A percentile compares a stretch with the other conserved stretches of the same genome.
Evolutionary conservation across 1,140 invertebrate genomes (phyloP).

Genomic region (Trachymyrmex cornetzi): DNA sequence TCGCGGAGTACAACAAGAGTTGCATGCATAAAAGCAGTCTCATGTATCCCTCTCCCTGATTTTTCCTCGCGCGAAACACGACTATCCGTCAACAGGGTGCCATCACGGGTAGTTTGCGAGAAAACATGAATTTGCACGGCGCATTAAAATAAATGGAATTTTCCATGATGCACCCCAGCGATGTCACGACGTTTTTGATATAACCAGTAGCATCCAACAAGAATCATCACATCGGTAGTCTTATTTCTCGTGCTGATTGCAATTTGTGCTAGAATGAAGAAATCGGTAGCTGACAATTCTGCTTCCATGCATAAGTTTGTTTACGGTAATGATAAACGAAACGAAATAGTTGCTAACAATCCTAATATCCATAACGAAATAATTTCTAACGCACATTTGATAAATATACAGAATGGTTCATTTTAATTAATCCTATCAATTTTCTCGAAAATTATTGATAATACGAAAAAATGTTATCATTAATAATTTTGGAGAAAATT

Average conservation of each 20-base stretch:
- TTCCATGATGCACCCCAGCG: conserved; percentile 22
- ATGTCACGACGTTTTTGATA: conserved; percentile 26
- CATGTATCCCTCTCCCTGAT: not conserved
- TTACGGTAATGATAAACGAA: not conserved
- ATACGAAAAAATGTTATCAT: not conserved
- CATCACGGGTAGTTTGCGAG: conserved; percentile 21
- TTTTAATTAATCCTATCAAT: no score
- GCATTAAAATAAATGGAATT: conserved; percentile 63
- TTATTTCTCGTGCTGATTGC: conserved; percentile 23
- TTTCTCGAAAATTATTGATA: not conserved
- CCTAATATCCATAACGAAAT: not conserved
- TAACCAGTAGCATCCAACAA: not conserved
- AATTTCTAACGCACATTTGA: conserved; percentile 1
- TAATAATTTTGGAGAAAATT: not conserved
- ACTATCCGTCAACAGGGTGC: conserved; percentile 1
- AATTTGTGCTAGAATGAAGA: conserved; percentile 20
- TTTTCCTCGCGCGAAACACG: conserved; percentile 13
- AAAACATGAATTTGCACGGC: conserved; percentile 43
- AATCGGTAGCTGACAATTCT: not conserved
- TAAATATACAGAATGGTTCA: not conserved
- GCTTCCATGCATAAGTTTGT: not conserved
- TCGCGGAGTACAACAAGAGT: not conserved
- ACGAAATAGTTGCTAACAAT: not conserved
- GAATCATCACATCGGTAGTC: not conserved
- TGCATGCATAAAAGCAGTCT: conserved; percentile 14